Conservation (phyloP, 2,113 vertebrate genomes). For the Scomber colias region DNA sequence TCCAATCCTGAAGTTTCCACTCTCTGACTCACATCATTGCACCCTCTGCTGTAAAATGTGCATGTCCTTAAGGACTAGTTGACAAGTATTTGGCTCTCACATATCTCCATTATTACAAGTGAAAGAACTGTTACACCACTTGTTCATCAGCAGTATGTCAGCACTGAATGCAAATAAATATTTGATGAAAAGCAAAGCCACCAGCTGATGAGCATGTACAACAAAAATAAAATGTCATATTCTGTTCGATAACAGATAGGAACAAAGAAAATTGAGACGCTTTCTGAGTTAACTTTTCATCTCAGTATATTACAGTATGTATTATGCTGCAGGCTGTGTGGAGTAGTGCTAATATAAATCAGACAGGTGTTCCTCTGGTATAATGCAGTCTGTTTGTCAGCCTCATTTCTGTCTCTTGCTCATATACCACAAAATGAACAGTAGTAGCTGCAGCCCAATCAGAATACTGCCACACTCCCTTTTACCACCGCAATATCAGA, state of each 20-base stretch:
- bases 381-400: slow-evolving; percentile 17
- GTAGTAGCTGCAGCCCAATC: slow-evolving; percentile 6
- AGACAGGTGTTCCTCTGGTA: slow-evolving; percentile 28
- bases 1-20: too few species aligned
- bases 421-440: background rate
- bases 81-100: slow-evolving; percentile 1
- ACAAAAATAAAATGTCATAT: slow-evolving; percentile 11
- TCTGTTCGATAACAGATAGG: background rate
- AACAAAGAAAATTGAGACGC: slow-evolving; percentile 4
- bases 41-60: background rate
- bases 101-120: background rate
- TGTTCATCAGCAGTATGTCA: background rate
- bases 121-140: background rate
- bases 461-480: slow-evolving; percentile 36
- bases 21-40: too few species aligned
- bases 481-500: slow-evolving; percentile 28
- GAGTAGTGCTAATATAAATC: slow-evolving; percentile 34
- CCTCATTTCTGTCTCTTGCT: slow-evolving; percentile 13
- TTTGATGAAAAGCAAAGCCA: slow-evolving; percentile 10
- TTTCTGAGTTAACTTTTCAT: slow-evolving; percentile 29
- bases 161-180: slow-evolving; percentile 2
- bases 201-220: background rate
- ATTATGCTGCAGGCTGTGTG: slow-evolving; percentile 36
- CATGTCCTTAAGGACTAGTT: background rate
- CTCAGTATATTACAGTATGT: slow-evolving; percentile 38